Evolutionary conservation across 2,113 vertebrate species (phyloP).

Genomic region (Mohoua ochrocephala): DNA sequence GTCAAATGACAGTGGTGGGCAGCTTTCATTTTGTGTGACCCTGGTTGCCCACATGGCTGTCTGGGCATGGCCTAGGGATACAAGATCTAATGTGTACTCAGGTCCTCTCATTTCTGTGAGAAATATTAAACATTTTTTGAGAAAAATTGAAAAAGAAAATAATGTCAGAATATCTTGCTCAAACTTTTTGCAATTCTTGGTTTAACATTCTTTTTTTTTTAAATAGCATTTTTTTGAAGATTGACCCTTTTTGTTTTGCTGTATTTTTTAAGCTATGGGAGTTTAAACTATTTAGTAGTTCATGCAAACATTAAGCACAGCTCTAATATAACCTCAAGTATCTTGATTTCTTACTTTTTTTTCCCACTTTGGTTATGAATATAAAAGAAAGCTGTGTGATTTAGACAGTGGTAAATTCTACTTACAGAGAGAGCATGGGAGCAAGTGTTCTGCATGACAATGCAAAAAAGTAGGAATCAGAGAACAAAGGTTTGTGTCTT

Average conservation of each 20-base stretch:
- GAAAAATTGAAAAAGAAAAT: background rate
- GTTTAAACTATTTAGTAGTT: background rate
- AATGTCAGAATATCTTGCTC: background rate
- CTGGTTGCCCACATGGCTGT: background rate
- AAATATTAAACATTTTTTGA: background rate
- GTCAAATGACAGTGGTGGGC: background rate
- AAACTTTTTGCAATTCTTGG: background rate
- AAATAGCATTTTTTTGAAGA: background rate
- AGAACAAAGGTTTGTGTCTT: background rate
- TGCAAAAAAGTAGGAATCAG: background rate
- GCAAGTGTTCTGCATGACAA: background rate
- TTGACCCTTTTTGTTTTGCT: background rate
- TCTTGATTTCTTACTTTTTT: background rate
- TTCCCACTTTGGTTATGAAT: background rate
- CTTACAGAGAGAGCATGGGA: background rate
- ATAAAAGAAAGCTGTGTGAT: background rate
- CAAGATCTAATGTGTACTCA: background rate
- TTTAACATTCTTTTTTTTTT: background rate
- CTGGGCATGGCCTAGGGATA: background rate
- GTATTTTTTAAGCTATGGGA: accelerated
- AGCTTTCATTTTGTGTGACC: background rate
- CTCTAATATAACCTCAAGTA: background rate
- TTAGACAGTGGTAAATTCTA: background rate
- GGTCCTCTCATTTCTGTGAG: background rate
- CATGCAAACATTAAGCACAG: background rate